These are phyloP conservation scores for Micrasema longulum DNA, from an alignment of 1,140 invertebrate species.

Conservation along the genomic window DNA sequence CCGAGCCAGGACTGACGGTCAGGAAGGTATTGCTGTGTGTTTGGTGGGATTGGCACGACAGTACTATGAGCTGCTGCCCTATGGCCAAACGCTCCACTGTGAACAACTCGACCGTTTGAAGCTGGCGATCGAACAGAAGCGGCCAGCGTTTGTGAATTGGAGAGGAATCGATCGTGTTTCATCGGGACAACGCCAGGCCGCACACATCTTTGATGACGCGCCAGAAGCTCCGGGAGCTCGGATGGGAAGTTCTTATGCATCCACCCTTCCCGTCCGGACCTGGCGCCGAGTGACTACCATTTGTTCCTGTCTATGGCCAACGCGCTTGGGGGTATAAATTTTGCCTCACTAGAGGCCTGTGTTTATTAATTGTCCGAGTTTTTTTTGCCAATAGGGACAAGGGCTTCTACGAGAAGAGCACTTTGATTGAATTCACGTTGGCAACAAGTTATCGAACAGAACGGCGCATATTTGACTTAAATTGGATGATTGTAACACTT, in stretches of 20 bases:
- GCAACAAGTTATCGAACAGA: constrained; percentile 2
- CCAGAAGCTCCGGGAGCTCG: constrained; percentile 19
- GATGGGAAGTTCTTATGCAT: constrained; percentile 25
- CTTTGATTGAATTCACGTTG: too few relatives aligned
- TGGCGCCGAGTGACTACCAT: constrained; percentile 15
- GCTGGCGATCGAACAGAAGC: constrained; percentile 17
- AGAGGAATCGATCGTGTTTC: constrained; percentile 22
- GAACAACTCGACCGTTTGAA: constrained; percentile 21
- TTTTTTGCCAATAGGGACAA: constrained; percentile 1
- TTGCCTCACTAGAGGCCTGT: constrained; percentile 19
- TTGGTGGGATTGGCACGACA: too few relatives aligned
- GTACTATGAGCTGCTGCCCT: too few relatives aligned
- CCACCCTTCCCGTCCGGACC: constrained; percentile 7
- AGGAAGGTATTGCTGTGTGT: too few relatives aligned
- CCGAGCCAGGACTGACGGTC: too few relatives aligned
- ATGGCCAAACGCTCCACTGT: too few relatives aligned
- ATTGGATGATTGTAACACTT: neutral
- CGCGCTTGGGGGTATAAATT: constrained; percentile 18
- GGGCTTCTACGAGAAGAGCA: neutral
- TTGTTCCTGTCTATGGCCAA: constrained; percentile 19
- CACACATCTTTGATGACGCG: constrained; percentile 18
- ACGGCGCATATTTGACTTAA: constrained; percentile 2
- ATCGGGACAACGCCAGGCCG: constrained; percentile 18
- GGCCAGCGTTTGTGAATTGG: constrained; percentile 14
- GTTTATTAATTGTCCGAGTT: too few relatives aligned